Percentiles rank a stretch among this genome's conserved stretches.
Conservation (phyloP, 2,888 invertebrate genomes). For the Heteromurus nitidus region DNA sequence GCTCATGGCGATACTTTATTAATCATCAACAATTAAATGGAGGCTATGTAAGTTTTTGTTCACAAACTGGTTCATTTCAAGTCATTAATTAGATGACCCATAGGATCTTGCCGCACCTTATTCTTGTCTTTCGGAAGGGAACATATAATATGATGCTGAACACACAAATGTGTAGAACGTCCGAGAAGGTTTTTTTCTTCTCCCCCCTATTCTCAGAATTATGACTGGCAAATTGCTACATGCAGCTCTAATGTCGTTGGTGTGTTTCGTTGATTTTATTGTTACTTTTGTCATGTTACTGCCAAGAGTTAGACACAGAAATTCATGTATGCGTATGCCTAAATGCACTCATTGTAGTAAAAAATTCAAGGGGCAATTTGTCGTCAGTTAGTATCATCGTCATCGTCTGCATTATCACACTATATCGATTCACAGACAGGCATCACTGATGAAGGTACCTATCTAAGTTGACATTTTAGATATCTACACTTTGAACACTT, state of each 20-base stretch:
- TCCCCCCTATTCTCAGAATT: constrained; percentile 2
- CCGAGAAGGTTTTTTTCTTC: constrained; percentile 7
- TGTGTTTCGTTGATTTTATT: background rate
- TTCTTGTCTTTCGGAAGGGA: constrained; percentile 3
- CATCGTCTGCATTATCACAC: background rate
- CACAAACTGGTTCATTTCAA: constrained; percentile 52
- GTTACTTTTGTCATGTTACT: background rate
- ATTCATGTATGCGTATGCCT: background rate
- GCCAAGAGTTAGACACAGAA: background rate
- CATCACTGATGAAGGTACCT: no score
- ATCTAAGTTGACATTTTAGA: no score
- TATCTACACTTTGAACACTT: no score
- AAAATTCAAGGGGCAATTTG: background rate
- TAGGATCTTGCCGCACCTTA: constrained; percentile 43
- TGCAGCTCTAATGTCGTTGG: no score
- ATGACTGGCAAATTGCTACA: constrained; percentile 1
- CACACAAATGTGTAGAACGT: no score
- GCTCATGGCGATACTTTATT: constrained; percentile 59
- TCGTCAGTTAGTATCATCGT: background rate
- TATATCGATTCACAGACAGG: no score
- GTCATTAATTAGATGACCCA: constrained; percentile 59
- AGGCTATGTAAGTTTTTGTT: constrained; percentile 47
- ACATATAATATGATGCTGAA: background rate
- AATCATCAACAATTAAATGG: constrained; percentile 61
- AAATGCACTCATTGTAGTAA: background rate